Evolutionary conservation across 2,888 invertebrate genomes (phyloP).

Genomic region (Aporophyla lueneburgensis): DNA sequence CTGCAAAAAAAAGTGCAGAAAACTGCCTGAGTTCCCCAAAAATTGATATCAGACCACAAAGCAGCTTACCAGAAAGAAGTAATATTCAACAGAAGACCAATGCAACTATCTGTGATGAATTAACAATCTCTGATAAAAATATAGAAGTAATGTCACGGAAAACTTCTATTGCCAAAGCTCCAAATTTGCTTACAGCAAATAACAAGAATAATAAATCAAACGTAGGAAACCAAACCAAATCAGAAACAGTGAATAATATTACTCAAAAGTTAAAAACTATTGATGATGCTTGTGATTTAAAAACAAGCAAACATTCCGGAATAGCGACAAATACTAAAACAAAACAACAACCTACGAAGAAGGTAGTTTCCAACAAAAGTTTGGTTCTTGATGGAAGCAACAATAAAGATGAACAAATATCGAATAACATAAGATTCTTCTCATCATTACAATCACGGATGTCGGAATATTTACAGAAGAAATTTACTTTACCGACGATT

Average conservation of each 20-base stretch:
- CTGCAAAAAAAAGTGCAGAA: not conserved
- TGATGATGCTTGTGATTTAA: not conserved
- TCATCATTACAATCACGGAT: constrained; percentile 63
- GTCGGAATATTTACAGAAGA: constrained; percentile 52
- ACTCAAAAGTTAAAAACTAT: not conserved
- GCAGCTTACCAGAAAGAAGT: not conserved
- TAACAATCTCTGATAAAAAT: not conserved
- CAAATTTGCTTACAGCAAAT: not conserved
- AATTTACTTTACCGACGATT: constrained; percentile 62
- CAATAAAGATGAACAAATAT: constrained; percentile 2
- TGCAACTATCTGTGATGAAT: not conserved
- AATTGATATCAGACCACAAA: not conserved
- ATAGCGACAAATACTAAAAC: constrained; percentile 11
- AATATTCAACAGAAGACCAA: constrained; percentile 5
- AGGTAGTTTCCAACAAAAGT: not conserved
- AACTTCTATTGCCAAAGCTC: not conserved
- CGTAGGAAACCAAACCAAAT: not conserved
- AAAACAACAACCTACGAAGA: not conserved
- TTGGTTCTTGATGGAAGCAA: not conserved
- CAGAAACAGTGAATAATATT: constrained; percentile 7
- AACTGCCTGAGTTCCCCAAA: not conserved
- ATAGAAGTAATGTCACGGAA: not conserved
- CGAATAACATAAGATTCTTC: constrained; percentile 3
- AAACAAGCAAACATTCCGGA: not conserved
- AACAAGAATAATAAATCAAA: not conserved